Evolutionary conservation across 2,113 vertebrate species (phyloP).

Genomic region (Sporophila hypoxantha): DNA sequence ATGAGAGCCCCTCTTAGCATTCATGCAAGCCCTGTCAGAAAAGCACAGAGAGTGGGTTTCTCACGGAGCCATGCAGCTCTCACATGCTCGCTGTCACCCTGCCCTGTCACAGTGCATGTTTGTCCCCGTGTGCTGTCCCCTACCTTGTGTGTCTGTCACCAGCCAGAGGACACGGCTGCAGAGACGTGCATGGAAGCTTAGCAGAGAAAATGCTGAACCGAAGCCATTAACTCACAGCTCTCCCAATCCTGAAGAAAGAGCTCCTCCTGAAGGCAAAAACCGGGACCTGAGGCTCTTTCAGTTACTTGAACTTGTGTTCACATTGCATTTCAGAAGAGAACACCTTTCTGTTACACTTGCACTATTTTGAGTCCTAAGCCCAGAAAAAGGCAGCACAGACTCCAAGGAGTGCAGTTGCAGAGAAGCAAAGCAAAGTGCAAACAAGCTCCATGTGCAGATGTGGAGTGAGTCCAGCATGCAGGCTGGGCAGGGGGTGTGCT

Average conservation of each 20-base stretch:
- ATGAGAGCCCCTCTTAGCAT: neutral
- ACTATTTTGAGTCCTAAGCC: neutral
- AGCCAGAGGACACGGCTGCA: neutral
- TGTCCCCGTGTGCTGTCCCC: neutral
- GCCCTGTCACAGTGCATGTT: neutral
- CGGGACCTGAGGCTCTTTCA: neutral
- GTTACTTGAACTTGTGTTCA: neutral
- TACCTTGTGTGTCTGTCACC: neutral
- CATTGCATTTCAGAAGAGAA: neutral
- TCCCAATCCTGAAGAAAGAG: neutral
- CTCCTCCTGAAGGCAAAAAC: conserved; percentile 25
- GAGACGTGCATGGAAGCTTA: neutral
- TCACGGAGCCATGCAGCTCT: neutral
- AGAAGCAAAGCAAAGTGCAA: neutral
- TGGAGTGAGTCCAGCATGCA: neutral
- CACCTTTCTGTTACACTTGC: neutral
- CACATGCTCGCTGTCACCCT: neutral
- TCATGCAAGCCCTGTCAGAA: neutral
- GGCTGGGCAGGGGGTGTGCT: neutral
- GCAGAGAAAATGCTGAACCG: neutral
- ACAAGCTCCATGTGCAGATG: neutral
- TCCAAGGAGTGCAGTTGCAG: neutral
- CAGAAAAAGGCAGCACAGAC: neutral
- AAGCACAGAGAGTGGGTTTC: neutral
- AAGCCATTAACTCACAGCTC: neutral